phyloP scores from a whole-genome alignment of 2,888 invertebrate genomes.

The Pandemis heparana region DNA sequence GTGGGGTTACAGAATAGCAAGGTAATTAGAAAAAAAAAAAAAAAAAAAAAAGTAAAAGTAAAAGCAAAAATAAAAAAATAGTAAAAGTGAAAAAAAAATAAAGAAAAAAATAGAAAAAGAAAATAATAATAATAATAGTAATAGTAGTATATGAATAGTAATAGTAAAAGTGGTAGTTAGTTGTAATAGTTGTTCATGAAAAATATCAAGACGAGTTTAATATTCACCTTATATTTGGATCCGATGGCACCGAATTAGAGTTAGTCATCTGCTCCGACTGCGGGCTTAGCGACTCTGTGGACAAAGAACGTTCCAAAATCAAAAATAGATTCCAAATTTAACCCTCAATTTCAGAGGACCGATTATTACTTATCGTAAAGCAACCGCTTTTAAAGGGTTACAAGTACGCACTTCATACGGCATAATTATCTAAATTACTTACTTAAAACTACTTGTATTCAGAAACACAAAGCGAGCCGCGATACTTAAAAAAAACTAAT shows the following conservation, averaged over 20 bases:
- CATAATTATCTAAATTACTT: conserved; percentile 74
- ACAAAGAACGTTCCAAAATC: conserved; percentile 55
- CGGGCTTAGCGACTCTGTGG: conserved; percentile 79
- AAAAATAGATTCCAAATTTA: conserved; percentile 29
- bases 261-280: conserved; percentile 80
- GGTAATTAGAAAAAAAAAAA: too few species aligned
- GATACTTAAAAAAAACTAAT: conserved; percentile 52
- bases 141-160: too few species aligned
- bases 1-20: too few species aligned
- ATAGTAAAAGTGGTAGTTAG: too few species aligned
- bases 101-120: too few species aligned
- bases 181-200: too few species aligned
- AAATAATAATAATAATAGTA: too few species aligned
- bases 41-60: too few species aligned
- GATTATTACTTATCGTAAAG: conserved; percentile 66
- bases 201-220: neutral
- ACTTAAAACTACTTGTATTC: conserved; percentile 65
- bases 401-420: conserved; percentile 62
- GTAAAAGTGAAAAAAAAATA: too few species aligned
- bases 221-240: conserved; percentile 77
- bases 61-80: too few species aligned
- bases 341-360: conserved; percentile 52
- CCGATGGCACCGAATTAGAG: conserved; percentile 68
- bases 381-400: conserved; percentile 71
- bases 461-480: conserved; percentile 49